phyloP scores from a whole-genome alignment of 1,140 invertebrate genomes.

The Hyles vespertilio region DNA sequence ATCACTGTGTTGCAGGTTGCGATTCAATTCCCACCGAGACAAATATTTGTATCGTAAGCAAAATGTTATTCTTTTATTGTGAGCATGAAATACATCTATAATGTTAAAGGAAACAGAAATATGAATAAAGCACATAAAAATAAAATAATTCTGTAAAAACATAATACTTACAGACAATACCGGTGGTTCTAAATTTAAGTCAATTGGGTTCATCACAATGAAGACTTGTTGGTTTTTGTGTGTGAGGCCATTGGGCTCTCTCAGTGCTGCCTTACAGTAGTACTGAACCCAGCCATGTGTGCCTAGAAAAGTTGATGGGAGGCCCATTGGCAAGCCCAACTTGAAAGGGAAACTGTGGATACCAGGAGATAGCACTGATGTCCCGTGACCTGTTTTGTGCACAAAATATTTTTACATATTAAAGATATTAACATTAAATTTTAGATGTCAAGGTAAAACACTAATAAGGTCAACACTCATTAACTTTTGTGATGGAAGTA shows the following conservation, averaged over 20 bases:
- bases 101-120: too few species aligned
- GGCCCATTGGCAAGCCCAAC: slow-evolving; percentile 89
- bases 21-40: too few species aligned
- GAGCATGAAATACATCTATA: too few species aligned
- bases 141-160: not conserved
- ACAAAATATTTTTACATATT: too few species aligned
- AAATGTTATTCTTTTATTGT: too few species aligned
- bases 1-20: too few species aligned
- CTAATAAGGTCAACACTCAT: too few species aligned
- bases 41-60: too few species aligned
- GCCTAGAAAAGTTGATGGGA: slow-evolving; percentile 95
- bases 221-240: slow-evolving; percentile 98
- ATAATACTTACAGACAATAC: slow-evolving; percentile 86
- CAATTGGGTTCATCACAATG: slow-evolving; percentile 97
- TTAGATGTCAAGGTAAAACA: too few species aligned
- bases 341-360: slow-evolving; percentile 98
- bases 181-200: slow-evolving; percentile 93
- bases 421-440: too few species aligned
- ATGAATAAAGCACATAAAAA: too few species aligned
- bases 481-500: too few species aligned
- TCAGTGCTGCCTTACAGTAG: slow-evolving; percentile 92
- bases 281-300: slow-evolving; percentile 98
- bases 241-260: slow-evolving; percentile 91
- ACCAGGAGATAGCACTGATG: slow-evolving; percentile 91
- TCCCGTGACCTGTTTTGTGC: slow-evolving; percentile 80